These are phyloP conservation scores for Hemaris fuciformis DNA, from an alignment of 2,888 invertebrate genomes.

Conservation along the genomic window DNA sequence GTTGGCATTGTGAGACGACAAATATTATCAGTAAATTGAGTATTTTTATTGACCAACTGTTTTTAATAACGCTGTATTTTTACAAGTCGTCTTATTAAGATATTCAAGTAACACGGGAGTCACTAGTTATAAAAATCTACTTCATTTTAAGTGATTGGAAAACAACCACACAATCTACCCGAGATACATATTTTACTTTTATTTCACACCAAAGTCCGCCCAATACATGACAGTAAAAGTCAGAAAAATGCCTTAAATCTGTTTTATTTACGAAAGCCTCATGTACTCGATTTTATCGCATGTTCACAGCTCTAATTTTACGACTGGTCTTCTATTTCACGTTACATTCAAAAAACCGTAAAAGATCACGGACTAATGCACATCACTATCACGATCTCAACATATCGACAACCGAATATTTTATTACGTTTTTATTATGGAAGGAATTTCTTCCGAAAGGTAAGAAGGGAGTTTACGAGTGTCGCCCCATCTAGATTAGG, in stretches of 20 bases:
- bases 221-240: background rate
- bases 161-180: background rate
- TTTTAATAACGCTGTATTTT: no score
- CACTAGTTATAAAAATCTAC: no score
- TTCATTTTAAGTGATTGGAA: background rate
- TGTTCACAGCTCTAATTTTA: slow-evolving; percentile 10
- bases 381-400: slow-evolving; percentile 29
- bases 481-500: slow-evolving; percentile 48
- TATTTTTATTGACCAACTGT: no score
- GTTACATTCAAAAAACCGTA: slow-evolving; percentile 4
- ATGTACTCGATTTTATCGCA: background rate
- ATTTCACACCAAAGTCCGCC: background rate
- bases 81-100: no score
- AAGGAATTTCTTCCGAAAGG: slow-evolving; percentile 48
- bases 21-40: no score
- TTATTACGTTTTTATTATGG: slow-evolving; percentile 48
- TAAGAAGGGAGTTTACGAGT: slow-evolving; percentile 38
- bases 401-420: slow-evolving; percentile 57
- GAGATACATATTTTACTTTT: background rate
- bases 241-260: background rate
- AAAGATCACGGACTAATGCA: slow-evolving; percentile 6
- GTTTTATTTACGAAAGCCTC: background rate
- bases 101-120: no score
- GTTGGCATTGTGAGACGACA: no score
- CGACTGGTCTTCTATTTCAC: slow-evolving; percentile 7